Base-by-base conservation (phyloP, 2,113 vertebrate genomes). In the Nyctibius bracteatus region DNA sequence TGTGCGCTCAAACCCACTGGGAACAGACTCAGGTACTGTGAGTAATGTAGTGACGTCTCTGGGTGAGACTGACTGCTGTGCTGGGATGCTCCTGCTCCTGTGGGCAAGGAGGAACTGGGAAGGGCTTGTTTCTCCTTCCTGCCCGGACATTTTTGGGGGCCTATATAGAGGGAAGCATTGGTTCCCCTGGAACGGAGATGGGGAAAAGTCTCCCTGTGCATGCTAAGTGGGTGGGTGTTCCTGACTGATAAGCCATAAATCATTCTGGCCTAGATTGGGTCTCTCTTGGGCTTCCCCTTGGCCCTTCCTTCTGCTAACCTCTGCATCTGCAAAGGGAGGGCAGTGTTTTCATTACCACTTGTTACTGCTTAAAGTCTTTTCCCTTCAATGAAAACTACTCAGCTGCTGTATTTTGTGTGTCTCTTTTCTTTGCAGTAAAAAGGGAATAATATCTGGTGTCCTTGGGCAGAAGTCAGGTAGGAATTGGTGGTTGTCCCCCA, bases 1-100 rank as follows among this genome's bases (percentile, higher is more conserved):
- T 98, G 98, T 39, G 94, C 98, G 3, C 89, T 98, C 88, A 98
- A 98, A 96, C 95, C 98, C 62, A 98, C 98, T 0, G 95, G 90
- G 20, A 96, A 97, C 68, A 97, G 98, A 41, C 88, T 98, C 95
- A 98, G 98, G 98, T 98, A 97, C 47, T 43, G 49, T 12, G 10
- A 47, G 75, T 41, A 71, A 31, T 65, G 58, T 33, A 74, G 46
- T 1, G 1, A 28, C 6, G 7, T 44, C 23, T 51, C 54, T 54
- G 39, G 21, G 27, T 49, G 86, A 44, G 44, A 58, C 35, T 3
- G 10, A 2, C 25, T 1, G 4, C 57, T 89, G 16, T 59, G 55
- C 43, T 86, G 59, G 49, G 67, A 43, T 63, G 44, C 9, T 66
- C 12, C n/a, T 58, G 0, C 14, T 86, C 17, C 58, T 51, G 57